phyloP scores from a whole-genome alignment of 2,888 invertebrate species.

The Hypselothyrea guttata region DNA sequence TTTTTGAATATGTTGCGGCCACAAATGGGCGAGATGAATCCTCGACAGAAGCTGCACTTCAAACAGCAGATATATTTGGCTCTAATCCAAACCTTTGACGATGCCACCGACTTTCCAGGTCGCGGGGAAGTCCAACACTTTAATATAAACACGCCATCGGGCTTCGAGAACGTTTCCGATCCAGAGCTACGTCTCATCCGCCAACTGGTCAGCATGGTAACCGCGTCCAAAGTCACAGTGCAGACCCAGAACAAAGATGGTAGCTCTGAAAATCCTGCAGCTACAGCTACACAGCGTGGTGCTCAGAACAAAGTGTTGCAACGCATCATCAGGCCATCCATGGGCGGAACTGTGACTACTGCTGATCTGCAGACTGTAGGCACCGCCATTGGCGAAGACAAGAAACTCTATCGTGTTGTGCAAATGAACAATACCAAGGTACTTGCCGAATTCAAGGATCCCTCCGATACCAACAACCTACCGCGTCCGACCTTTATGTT shows the following conservation, averaged over 20 bases:
- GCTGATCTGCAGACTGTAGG: not conserved
- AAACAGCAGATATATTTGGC: constrained; percentile 73
- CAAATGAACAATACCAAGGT: constrained; percentile 23
- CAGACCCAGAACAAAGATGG: not conserved
- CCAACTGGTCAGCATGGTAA: constrained; percentile 70
- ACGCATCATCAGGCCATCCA: not conserved
- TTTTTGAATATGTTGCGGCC: constrained; percentile 67
- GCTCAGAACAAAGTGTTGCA: not conserved
- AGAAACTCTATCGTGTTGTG: constrained; percentile 43
- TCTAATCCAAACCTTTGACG: constrained; percentile 77
- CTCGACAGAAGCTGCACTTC: constrained; percentile 77
- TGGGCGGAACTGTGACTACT: not conserved
- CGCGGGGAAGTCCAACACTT: constrained; percentile 51
- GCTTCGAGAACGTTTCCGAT: constrained; percentile 43
- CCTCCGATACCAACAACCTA: constrained; percentile 34
- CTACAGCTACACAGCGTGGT: not conserved
- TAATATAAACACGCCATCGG: constrained; percentile 60
- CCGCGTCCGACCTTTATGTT: constrained; percentile 21
- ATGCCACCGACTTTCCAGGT: constrained; percentile 65
- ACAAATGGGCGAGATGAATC: constrained; percentile 76
- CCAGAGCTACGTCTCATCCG: constrained; percentile 67
- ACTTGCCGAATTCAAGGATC: constrained; percentile 22
- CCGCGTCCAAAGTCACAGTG: constrained; percentile 60
- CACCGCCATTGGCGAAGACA: constrained; percentile 20
- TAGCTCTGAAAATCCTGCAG: not conserved